Percentiles rank a stretch among this genome's conserved stretches.
These are phyloP conservation scores for Entomyzon cyanotis DNA, from an alignment of 2,113 vertebrate genomes.

Conservation along the genomic window DNA sequence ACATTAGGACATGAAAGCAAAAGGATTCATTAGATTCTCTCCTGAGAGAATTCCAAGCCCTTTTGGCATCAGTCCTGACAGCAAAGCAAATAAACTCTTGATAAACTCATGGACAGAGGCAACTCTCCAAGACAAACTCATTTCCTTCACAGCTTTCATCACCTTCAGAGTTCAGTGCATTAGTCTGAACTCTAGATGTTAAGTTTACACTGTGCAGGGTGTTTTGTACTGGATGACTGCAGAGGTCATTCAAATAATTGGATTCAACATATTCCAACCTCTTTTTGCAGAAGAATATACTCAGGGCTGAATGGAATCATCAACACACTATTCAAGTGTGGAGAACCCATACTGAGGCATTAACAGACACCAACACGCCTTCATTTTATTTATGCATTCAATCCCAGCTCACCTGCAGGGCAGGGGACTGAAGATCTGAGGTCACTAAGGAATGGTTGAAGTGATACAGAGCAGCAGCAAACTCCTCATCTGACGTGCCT, in stretches of 20 bases:
- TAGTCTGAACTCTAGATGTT: neutral
- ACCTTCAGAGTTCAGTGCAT: neutral
- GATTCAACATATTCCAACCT: neutral
- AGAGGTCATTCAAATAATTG: neutral
- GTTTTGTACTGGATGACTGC: neutral
- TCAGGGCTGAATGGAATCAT: neutral
- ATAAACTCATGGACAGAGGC: neutral
- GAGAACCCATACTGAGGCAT: rapidly evolving
- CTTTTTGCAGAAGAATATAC: neutral
- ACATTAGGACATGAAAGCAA: neutral
- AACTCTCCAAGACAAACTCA: neutral
- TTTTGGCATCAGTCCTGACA: neutral
- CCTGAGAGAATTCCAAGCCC: neutral
- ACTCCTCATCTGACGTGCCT: conserved; percentile 96
- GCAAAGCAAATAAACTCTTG: neutral
- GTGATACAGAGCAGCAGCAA: conserved; percentile 94
- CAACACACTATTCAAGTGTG: neutral
- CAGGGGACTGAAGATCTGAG: conserved; percentile 94
- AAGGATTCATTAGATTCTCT: conserved; percentile 3
- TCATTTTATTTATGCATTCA: neutral
- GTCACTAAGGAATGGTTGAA: conserved; percentile 98
- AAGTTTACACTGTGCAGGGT: neutral
- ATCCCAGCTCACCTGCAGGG: conserved; percentile 82
- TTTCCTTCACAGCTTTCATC: neutral
- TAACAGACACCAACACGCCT: neutral